Evolutionary conservation across 2,113 vertebrate genomes (phyloP), one percentile per base, ranked within the genome.

Genomic region (Dendropsophus ebraccatus): DNA sequence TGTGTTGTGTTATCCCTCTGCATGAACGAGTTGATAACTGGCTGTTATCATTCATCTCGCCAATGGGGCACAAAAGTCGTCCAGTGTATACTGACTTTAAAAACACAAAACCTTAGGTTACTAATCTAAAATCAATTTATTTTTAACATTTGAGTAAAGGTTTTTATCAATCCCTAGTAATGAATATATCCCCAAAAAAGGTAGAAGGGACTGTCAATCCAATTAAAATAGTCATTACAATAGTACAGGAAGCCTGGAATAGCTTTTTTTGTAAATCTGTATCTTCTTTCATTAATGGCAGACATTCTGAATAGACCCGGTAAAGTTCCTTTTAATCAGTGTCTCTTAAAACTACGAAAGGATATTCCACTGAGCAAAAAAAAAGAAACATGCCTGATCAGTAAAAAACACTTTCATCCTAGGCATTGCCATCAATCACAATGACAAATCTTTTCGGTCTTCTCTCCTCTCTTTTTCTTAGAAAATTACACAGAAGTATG

Each of bases 401-500:
- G 77, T 74, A 54, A 81, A 81, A 86, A 77, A 72, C 62, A 47
- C 76, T 81, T 74, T 86, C 78, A 60, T 81, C 37, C 54, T 35
- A 49, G 41, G 69, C 70, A 62, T 37, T 58, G 41, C 17, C 67
- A 87, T 87, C 78, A 87, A 81, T 87, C 77, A 87, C 14, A 74
- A 87, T 81, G 85, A 81, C 85, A 87, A 49, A 54, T 72, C 85
- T 81, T 86, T 86, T 81, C 67, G 28, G 67, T 45, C 50, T 37
- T 32, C 41, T 60, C 37, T 81, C 50, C 50, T 60, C 77, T 67
- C 37, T 58, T 80, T 79, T 79, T 47, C 62, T 47, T 28, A 81
- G 84, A 81, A 81, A 87, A 87, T 81, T 73, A 81, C 85, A 74
- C 70, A 49, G n/a, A 81, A 56, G 75, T 87, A 62, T 81, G 78